A percentile compares a stretch with the other conserved stretches of the same genome.
Conservation (phyloP, 1,140 invertebrate genomes). For the Amphibalanus amphitrite region DNA sequence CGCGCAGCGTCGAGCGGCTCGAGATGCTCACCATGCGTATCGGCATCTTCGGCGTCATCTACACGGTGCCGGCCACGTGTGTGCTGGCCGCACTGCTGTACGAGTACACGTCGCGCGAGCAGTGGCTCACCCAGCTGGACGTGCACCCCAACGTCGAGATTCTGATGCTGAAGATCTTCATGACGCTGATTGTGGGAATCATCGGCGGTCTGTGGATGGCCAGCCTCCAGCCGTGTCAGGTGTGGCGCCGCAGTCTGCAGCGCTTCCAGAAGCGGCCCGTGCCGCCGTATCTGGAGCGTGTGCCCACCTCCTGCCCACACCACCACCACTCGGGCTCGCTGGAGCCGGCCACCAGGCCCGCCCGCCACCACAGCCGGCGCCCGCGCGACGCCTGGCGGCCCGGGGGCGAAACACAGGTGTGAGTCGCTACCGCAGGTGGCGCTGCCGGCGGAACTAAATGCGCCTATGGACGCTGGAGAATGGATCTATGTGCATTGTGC, state of each 20-base stretch:
- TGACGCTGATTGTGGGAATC: slow-evolving; percentile 93
- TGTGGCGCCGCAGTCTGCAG: not conserved
- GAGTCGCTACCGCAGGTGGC: no score
- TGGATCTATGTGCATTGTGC: not conserved
- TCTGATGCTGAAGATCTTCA: slow-evolving; percentile 91
- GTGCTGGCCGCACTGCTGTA: slow-evolving; percentile 79
- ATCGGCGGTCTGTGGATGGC: slow-evolving; percentile 90
- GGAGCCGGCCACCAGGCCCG: not conserved
- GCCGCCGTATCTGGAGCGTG: not conserved
- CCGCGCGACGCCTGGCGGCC: not conserved
- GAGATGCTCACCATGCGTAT: slow-evolving; percentile 97
- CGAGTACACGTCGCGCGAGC: slow-evolving; percentile 47
- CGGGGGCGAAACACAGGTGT: not conserved
- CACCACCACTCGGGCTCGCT: not conserved
- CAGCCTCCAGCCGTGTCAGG: slow-evolving; percentile 29
- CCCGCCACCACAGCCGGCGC: not conserved
- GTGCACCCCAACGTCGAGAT: slow-evolving; percentile 26
- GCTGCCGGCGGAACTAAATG: not conserved
- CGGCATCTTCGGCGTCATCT: slow-evolving; percentile 38
- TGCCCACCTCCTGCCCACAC: not conserved
- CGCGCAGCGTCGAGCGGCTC: slow-evolving; percentile 74
- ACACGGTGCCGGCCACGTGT: slow-evolving; percentile 24
- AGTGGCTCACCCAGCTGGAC: slow-evolving; percentile 32
- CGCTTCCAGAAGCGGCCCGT: not conserved
- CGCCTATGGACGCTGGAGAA: not conserved